These are phyloP conservation scores for Pantherophis vulpinus DNA, from an alignment of 2,797 vertebrate genomes.

Conservation along the genomic window DNA sequence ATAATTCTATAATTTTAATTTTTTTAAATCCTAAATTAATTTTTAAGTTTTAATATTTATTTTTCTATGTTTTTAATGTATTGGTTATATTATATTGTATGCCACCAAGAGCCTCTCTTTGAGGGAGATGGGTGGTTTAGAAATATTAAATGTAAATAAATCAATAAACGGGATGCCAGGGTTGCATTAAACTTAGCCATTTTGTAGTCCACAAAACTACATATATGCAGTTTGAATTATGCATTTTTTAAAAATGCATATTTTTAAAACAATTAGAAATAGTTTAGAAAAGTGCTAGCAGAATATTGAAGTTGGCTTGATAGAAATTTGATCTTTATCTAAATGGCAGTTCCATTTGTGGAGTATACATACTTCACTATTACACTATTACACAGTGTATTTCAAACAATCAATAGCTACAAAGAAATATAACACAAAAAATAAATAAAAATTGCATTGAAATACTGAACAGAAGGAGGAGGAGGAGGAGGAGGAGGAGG, in stretches of 20 bases:
- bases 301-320: conserved; percentile 1
- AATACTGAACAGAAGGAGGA: neutral
- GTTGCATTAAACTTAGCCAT: neutral
- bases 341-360: conserved; percentile 11
- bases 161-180: neutral
- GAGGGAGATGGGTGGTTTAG: neutral
- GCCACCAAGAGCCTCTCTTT: neutral
- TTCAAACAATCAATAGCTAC: conserved; percentile 6
- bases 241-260: conserved; percentile 4
- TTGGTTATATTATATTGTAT: neutral
- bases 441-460: conserved; percentile 13
- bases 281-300: neutral
- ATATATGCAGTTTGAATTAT: too few species aligned
- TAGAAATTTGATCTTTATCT: conserved; percentile 7
- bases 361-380: neutral
- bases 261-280: neutral
- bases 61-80: neutral
- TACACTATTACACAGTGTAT: conserved; percentile 13
- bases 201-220: neutral
- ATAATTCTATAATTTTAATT: neutral
- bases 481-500: too few species aligned
- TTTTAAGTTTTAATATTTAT: neutral
- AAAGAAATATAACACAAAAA: conserved; percentile 4
- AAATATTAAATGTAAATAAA: neutral
- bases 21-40: neutral